A percentile compares a stretch with the other conserved stretches of the same genome.
These are phyloP conservation scores for Apamea sordens DNA, from an alignment of 2,888 invertebrate genomes.

Conservation along the genomic window DNA sequence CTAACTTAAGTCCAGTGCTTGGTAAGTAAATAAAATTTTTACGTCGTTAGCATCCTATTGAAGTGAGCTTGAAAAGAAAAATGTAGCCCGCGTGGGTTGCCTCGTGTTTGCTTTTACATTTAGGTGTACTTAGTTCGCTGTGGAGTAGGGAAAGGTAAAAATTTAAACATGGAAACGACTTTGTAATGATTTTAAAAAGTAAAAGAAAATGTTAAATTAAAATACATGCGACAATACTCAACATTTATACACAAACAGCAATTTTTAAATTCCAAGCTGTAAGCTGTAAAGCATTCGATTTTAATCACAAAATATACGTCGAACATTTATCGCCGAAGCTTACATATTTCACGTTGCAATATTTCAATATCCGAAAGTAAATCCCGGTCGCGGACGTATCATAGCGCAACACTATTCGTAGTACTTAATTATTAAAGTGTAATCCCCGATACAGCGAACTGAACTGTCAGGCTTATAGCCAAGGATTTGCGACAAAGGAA, in stretches of 20 bases:
- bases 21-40: conserved; percentile 12
- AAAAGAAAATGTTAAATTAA: background rate
- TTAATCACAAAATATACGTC: conserved; percentile 35
- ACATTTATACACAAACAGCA: conserved; percentile 3
- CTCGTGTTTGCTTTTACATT: conserved; percentile 15
- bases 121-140: conserved; percentile 8
- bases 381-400: conserved; percentile 40
- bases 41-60: conserved; percentile 38
- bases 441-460: conserved; percentile 64
- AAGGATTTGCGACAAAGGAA: conserved; percentile 59
- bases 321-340: conserved; percentile 29
- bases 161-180: background rate
- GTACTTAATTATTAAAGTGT: conserved; percentile 68
- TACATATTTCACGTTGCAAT: conserved; percentile 42
- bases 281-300: conserved; percentile 11
- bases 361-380: conserved; percentile 45
- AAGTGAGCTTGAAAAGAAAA: conserved; percentile 17
- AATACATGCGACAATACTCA: background rate
- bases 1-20: background rate
- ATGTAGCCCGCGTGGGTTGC: background rate
- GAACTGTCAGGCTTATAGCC: conserved; percentile 54
- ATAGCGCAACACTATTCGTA: conserved; percentile 57
- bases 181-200: background rate
- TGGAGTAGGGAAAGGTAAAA: background rate
- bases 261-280: background rate